Evolutionary conservation across 2,797 vertebrate species (phyloP), one percentile per base, ranked within the genome.

Genomic region (Arrhamphus sclerolepis): DNA sequence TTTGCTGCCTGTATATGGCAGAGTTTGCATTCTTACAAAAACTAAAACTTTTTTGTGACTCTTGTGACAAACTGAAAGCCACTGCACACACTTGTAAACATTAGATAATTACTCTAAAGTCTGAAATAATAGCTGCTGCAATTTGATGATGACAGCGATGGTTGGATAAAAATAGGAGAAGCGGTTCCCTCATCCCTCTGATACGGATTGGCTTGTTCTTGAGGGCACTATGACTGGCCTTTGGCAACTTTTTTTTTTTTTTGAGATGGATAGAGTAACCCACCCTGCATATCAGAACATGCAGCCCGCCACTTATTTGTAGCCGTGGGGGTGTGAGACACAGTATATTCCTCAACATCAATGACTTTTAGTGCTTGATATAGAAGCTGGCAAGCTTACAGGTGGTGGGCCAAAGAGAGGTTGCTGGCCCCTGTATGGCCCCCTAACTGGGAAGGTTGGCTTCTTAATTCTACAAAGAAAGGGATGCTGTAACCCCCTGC

Each of bases 321-420:
- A 87, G 87, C 80, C 56, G 76, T 61, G 59, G 77, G 87, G 87
- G 91, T 91, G 92, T 91, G 89, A 92, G 91, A 93, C 82, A 92
- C 82, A 67, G 68, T 91, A 92, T 93, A 92, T 91, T 87, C 77
- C 79, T 70, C 54, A 60, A 87, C 90, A 91, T 93, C 89, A 90
- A 89, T 90, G 87, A 87, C 85, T 90, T 87, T 85, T 84, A 69
- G 77, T 59, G 87, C 91, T 91, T 81, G 87, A 92, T 92, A 90
- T 92, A 93, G 92, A 92, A 84, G 75, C 77, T 85, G 88, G 77
- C 86, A 84, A 82, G 69, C 67, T 76, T 79, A 72, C 56, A 72
- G 80, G 69, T 71, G 78, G 68, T 40, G 57, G 68, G 67, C 75
- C 62, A 62, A 28, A 75, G 68, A 80, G 78, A 78, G 78, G 77